These are phyloP conservation scores for Dryobota labecula DNA, from an alignment of 2,888 invertebrate genomes.

Conservation along the genomic window DNA sequence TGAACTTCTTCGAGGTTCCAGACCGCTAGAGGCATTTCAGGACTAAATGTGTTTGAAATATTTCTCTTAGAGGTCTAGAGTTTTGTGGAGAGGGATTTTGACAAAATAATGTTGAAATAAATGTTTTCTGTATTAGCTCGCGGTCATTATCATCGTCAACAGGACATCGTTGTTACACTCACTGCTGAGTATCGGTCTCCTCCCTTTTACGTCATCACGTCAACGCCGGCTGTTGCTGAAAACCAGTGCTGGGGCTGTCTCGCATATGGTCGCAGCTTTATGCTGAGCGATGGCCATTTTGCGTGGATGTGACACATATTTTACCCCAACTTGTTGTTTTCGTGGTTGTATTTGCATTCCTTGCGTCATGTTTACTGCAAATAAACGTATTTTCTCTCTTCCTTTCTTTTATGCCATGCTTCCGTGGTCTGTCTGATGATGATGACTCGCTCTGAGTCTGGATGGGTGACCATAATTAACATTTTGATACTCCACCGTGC, in stretches of 20 bases:
- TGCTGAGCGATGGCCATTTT: too few species aligned
- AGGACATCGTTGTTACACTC: not conserved
- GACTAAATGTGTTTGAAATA: constrained; percentile 29
- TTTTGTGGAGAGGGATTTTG: not conserved
- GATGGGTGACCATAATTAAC: too few species aligned
- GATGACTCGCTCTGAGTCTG: not conserved
- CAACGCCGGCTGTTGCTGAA: too few species aligned
- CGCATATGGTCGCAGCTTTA: too few species aligned
- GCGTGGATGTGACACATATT: too few species aligned
- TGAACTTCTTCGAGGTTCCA: constrained; percentile 23
- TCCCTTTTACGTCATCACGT: not conserved
- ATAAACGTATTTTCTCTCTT: too few species aligned
- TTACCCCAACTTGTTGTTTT: too few species aligned
- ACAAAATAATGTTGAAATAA: too few species aligned
- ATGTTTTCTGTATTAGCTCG: not conserved
- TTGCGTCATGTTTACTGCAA: too few species aligned
- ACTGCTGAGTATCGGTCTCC: not conserved
- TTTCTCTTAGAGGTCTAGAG: not conserved
- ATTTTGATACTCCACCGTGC: not conserved
- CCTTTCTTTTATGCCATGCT: not conserved
- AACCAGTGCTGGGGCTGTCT: too few species aligned
- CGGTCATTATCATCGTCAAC: not conserved
- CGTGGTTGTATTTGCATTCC: too few species aligned
- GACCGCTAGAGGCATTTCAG: not conserved
- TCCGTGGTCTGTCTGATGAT: not conserved